phyloP scores from a whole-genome alignment of 2,113 vertebrate genomes.

The Elaphurus davidianus region DNA sequence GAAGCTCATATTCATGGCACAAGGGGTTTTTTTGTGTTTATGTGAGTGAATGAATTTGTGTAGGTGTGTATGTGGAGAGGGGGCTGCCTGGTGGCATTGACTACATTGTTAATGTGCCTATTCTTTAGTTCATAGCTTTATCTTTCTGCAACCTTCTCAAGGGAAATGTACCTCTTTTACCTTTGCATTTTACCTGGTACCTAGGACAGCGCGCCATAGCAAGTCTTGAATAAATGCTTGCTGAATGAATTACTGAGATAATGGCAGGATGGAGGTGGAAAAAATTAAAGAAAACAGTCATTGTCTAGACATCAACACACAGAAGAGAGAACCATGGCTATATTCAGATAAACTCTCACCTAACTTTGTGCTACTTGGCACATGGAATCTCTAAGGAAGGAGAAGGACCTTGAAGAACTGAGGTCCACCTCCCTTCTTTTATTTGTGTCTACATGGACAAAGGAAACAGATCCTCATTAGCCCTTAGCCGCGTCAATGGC shows the following conservation, averaged over 20 bases:
- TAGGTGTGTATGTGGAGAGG: neutral
- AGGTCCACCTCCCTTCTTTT: neutral
- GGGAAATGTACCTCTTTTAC: neutral
- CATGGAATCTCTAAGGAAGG: neutral
- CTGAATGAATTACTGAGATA: neutral
- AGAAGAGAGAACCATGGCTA: neutral
- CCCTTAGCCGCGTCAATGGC: neutral
- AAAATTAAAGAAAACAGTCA: neutral
- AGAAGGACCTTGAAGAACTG: neutral
- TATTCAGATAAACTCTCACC: neutral
- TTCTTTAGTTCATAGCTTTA: neutral
- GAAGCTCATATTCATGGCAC: neutral
- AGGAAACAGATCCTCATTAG: neutral
- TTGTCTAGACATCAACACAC: neutral
- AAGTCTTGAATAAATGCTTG: neutral
- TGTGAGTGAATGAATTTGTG: neutral
- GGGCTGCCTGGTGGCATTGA: neutral
- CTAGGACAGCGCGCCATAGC: neutral
- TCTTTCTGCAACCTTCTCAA: neutral
- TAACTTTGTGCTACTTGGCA: neutral
- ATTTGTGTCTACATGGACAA: neutral
- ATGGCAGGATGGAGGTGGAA: neutral
- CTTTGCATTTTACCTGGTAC: neutral
- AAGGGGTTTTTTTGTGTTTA: neutral
- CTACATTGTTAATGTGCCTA: neutral